Evolutionary conservation across 2,113 vertebrate species (phyloP), one percentile per base, ranked within the genome.

Genomic region (Xerus inauris): DNA sequence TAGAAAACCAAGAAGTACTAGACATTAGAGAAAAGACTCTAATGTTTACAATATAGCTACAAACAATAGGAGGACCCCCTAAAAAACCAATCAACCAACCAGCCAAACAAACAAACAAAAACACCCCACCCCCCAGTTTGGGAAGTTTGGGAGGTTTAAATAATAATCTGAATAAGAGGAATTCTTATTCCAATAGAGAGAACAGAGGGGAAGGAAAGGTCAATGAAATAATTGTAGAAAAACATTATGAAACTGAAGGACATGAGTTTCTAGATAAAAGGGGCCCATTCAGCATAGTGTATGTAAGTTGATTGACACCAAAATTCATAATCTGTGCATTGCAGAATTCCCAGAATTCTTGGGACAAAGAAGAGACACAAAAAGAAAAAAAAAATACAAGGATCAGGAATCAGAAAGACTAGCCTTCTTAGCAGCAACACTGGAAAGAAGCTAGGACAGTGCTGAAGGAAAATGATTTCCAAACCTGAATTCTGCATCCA

Each of bases 81-180:
- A n/a, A n/a, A n/a, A n/a, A n/a, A n/a, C n/a, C n/a, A n/a, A n/a
- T n/a, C n/a, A n/a, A n/a, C n/a, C n/a, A n/a, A n/a, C n/a, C n/a
- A n/a, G n/a, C n/a, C n/a, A n/a, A n/a, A n/a, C n/a, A n/a, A n/a
- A n/a, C n/a, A n/a, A n/a, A n/a, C n/a, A n/a, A n/a, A n/a, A n/a
- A n/a, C n/a, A n/a, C n/a, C n/a, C n/a, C n/a, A n/a, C n/a, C n/a
- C n/a, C n/a, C n/a, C n/a, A n/a, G n/a, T n/a, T n/a, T n/a, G n/a
- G n/a, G n/a, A n/a, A n/a, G 8, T 89, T 93, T 38, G 64, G 76
- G 73, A 96, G 20, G 3, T 38, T 35, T 76, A 57, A n/a, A 24
- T 87, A 92, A 64, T 49, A 59, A 77, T 91, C 72, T 69, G 38
- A 96, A 69, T 91, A 80, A 80, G 47, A 85, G 7, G 24, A 65